Evolutionary conservation across 2,113 vertebrate species (phyloP), one percentile per base, ranked within the genome.

Genomic region (Lynx canadensis): DNA sequence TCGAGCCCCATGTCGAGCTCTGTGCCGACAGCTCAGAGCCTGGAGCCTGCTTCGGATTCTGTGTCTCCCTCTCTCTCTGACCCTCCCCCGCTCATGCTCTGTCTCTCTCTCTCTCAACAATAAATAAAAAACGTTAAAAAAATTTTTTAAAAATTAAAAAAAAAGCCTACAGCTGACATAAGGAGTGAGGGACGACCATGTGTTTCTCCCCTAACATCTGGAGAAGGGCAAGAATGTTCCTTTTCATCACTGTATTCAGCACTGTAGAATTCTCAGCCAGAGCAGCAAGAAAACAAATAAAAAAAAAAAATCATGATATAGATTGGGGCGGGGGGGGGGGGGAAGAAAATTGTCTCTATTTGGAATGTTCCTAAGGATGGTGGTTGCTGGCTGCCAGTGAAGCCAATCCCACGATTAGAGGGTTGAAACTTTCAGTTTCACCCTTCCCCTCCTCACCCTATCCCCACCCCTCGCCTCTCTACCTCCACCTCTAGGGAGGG

Each of bases 271-370:
- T 10, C 69, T 52, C 45, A 76, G n/a, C 41, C 18, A 78, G 57
- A 86, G 19, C 27, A 25, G 65, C 7, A 78, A 38, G 38, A 13
- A 81, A 68, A 66, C 89, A 50, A 33, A 48, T 36, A 50, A 66
- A 65, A 60, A 13, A 60, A 13, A 45, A 45, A 45, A 9, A 45
- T 45, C 45, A 4, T 76, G 33, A 10, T 18, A 48, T 11, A 29
- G 23, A 48, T 9, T 48, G 21, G 0, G 25, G 14, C 0, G 18
- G 57, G 19, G 27, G n/a, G 9, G 0, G 25, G 2, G 1, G 18
- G 57, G 19, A 12, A 10, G 50, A 71, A 80, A 52, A 16, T 2
- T 45, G 7, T 45, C 52, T 4, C 36, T 92, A 36, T 36, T 48
- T 57, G 19, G 19, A 57, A 60, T 60, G 21, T 60, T 60, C 27